These are phyloP conservation scores for Anas platyrhynchos DNA, from an alignment of 2,113 vertebrate genomes.

Conservation along the genomic window DNA sequence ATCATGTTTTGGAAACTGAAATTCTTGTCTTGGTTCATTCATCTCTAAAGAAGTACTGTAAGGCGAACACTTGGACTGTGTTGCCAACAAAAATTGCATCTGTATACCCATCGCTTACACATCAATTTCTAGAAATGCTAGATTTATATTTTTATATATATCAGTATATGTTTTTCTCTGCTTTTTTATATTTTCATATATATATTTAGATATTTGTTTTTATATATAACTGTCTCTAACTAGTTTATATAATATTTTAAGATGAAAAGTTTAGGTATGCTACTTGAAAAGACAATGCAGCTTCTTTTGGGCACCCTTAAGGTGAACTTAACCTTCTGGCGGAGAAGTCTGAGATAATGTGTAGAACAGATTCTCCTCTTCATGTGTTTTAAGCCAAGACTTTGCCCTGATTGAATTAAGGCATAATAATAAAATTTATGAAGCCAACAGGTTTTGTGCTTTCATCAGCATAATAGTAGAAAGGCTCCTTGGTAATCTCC, in stretches of 20 bases:
- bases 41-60: background rate
- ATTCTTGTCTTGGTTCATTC: background rate
- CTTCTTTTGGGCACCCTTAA: background rate
- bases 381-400: background rate
- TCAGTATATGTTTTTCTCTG: no score
- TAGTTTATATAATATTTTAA: background rate
- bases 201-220: background rate
- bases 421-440: background rate
- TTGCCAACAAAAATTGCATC: background rate
- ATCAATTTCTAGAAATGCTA: background rate
- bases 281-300: background rate
- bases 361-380: background rate
- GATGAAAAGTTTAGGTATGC: background rate
- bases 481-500: background rate
- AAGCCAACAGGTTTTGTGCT: background rate
- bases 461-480: background rate
- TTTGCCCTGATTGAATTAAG: background rate
- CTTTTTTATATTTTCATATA: background rate
- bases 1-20: background rate
- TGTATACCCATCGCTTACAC: background rate
- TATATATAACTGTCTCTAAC: background rate
- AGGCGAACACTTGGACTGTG: background rate
- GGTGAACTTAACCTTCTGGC: background rate
- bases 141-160: background rate
- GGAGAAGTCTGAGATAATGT: background rate